Evolutionary conservation across 2,888 invertebrate genomes (phyloP), one percentile per base, ranked within the genome.

Genomic region (Elmis aenea): DNA sequence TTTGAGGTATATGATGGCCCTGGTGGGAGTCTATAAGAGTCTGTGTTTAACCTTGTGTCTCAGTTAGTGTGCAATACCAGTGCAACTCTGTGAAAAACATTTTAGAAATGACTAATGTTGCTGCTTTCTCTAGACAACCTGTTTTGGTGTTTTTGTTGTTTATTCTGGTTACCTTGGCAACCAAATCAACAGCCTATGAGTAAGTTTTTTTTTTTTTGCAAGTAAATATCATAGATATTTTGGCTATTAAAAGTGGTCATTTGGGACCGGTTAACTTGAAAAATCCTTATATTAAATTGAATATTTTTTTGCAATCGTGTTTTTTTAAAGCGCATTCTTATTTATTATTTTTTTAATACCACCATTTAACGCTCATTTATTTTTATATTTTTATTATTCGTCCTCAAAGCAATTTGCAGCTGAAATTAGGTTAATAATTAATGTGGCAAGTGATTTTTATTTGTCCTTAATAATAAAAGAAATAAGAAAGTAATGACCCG

Each of bases 21-120:
- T 38, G 42, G 42, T 42, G 42, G 42, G 42, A 33, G 42, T 33
- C 33, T 42, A 42, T 42, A 42, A 42, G 42, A 42, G 23, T 29
- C 42, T 38, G 42, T 29, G 5, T 22, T 18, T 29, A 42, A 38
- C 42, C 42, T 42, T 42, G 37, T 30, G 30, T 22, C 23, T 42
- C 37, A 42, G 42, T 42, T 33, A 21, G 26, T 20, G 29, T 29
- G 29, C 9, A 21, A 38, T 42, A 42, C 30, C 33, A 28, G 25
- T 21, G 16, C 10, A 28, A 25, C 33, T 34, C 14, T 25, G 21
- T 14, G 28, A 22, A 29, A 33, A 25, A 22, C 21, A 15, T 33
- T 38, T 33, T 27, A 14, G 21, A 24, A 20, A 38, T 38, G 33
- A 18, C 21, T 21, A 27, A 13, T 21, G 33, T 34, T 20, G 14